Evolutionary conservation across 2,113 vertebrate genomes (phyloP), one percentile per base, ranked within the genome.

Genomic region (Ailuropoda melanoleuca): DNA sequence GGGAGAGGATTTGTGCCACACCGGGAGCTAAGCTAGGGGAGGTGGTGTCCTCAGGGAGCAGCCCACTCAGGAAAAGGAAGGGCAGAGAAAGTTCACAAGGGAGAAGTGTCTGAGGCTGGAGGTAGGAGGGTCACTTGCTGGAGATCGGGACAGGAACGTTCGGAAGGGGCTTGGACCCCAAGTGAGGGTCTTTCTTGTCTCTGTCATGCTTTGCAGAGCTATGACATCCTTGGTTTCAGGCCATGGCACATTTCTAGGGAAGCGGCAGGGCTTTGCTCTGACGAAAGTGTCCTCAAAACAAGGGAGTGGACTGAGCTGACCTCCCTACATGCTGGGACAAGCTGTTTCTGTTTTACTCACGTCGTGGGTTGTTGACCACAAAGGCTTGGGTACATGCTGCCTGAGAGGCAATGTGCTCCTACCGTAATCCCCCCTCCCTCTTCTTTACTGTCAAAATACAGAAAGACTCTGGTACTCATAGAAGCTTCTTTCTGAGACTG

Each of bases 1-100:
- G 39, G 12, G 31, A 34, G 53, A 48, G 3, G 21, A 8, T 29
- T 43, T 10, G 8, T 19, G 21, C n/a, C 1, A 2, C 31, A 9
- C 1, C 29, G 19, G 37, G 39, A 58, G 74, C 4, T 2, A 6
- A 8, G 1, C 0, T 3, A 3, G 64, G 26, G n/a, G 4, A 3
- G 6, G 29, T 4, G 18, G n/a, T 6, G 12, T 39, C 74, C 34
- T 46, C 39, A 46, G 58, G 37, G 37, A 50, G 21, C 14, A n/a
- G 13, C 3, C 3, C 26, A 3, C 2, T n/a, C 18, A 8, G 37
- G 77, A 7, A 53, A 58, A 6, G 39, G 50, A 58, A 78, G 34
- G 37, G 8, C 43, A 19, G 21, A 10, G 24, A 6, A 34, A 9
- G 23, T 1, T 31, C 21, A 29, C 21, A 9, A 14, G 37, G 34